Evolutionary conservation across 2,888 invertebrate species (phyloP).

Genomic region (Flexamia atlantica): DNA sequence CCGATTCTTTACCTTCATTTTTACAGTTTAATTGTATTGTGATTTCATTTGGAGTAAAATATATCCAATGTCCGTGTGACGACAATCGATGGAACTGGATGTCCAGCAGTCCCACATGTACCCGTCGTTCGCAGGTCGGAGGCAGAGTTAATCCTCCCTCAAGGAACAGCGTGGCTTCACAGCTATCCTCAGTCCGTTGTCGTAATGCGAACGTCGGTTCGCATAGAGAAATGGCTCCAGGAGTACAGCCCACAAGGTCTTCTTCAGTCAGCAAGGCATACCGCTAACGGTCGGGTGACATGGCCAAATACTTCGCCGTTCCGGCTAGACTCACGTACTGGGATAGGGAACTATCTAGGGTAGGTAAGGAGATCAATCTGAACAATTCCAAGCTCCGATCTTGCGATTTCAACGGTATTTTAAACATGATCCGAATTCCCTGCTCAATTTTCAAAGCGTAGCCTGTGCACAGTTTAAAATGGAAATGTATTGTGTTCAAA

Average conservation of each 20-base stretch:
- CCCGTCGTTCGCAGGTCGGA: not conserved
- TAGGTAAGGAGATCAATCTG: not conserved
- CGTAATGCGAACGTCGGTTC: not conserved
- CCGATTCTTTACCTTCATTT: not conserved
- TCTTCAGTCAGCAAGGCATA: not conserved
- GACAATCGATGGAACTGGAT: not conserved
- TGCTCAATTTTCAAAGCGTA: not conserved
- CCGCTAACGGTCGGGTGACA: not conserved
- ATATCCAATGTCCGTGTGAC: not conserved
- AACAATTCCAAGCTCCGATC: not conserved
- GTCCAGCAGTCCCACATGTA: not conserved
- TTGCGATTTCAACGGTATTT: not conserved
- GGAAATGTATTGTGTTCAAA: not conserved
- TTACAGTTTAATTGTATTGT: not conserved
- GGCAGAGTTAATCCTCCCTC: not conserved
- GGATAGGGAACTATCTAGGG: not conserved
- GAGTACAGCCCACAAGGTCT: not conserved
- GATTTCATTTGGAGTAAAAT: not conserved
- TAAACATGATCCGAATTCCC: not conserved
- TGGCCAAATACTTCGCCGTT: not conserved
- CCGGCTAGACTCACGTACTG: not conserved
- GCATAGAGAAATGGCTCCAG: not conserved
- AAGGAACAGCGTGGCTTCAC: not conserved
- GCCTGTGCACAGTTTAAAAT: not conserved
- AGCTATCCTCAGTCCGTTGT: not conserved